These are phyloP conservation scores for Atta colombica DNA, from an alignment of 1,140 invertebrate species.

Conservation along the genomic window DNA sequence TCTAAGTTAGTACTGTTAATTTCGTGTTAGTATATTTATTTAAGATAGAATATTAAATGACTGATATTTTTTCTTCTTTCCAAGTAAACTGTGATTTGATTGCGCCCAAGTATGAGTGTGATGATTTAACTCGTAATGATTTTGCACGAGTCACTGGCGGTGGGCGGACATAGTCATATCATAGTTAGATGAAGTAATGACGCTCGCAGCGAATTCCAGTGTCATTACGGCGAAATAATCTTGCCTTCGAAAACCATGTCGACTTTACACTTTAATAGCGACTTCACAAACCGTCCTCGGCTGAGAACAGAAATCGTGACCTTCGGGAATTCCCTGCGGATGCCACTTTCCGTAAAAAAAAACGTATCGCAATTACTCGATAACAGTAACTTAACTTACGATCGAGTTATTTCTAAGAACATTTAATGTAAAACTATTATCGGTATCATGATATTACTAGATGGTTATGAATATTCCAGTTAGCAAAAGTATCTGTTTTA, in stretches of 20 bases:
- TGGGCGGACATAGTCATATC: conserved; percentile 85
- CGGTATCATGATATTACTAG: conserved; percentile 82
- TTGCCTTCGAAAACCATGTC: conserved; percentile 47
- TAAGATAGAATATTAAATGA: conserved; percentile 72
- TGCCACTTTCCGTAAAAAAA: conserved; percentile 72
- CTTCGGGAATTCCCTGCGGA: conserved; percentile 77
- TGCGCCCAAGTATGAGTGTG: conserved; percentile 64
- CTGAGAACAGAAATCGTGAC: conserved; percentile 49
- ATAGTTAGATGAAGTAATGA: conserved; percentile 80
- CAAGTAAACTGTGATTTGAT: conserved; percentile 77
- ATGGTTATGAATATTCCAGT: conserved; percentile 83
- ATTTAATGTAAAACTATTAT: conserved; percentile 81
- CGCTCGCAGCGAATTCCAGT: conserved; percentile 80
- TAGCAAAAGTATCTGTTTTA: conserved; percentile 83
- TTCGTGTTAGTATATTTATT: conserved; percentile 67
- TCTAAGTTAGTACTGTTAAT: conserved; percentile 42
- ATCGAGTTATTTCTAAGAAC: conserved; percentile 80
- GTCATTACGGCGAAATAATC: conserved; percentile 58
- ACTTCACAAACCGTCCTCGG: conserved; percentile 70
- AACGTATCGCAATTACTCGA: conserved; percentile 81
- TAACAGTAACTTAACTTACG: conserved; percentile 78
- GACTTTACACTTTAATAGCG: conserved; percentile 46
- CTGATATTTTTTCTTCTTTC: conserved; percentile 68
- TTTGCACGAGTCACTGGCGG: conserved; percentile 74
- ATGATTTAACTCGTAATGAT: conserved; percentile 62